Evolutionary conservation across 2,888 invertebrate species (phyloP).

Genomic region (Mesodorylaimus sp.): DNA sequence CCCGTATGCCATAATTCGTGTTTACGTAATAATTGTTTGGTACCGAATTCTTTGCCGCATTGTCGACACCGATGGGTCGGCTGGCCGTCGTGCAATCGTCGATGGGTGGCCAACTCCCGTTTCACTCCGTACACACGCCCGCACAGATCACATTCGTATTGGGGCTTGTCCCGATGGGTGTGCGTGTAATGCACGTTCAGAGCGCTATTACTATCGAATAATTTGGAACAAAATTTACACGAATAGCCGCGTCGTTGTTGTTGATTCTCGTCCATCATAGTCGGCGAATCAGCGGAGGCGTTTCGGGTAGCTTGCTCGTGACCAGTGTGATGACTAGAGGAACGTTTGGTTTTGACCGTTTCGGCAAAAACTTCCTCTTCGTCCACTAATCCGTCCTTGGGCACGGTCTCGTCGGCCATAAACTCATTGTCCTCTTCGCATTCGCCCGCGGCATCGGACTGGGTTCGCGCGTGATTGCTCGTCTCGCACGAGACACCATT

Average conservation of each 20-base stretch:
- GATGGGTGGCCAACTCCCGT: constrained; percentile 31
- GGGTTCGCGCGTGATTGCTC: neutral
- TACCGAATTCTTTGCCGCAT: constrained; percentile 35
- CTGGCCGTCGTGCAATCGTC: constrained; percentile 31
- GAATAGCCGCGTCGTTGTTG: constrained; percentile 4
- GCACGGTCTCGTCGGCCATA: neutral
- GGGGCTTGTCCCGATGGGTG: constrained; percentile 27
- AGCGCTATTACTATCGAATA: constrained; percentile 12
- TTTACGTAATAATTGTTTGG: constrained; percentile 32
- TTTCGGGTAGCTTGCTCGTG: neutral
- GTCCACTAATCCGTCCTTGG: too few relatives aligned
- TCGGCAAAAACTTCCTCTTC: too few relatives aligned
- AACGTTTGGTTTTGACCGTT: too few relatives aligned
- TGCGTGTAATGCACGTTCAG: constrained; percentile 25
- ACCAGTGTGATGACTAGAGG: too few relatives aligned
- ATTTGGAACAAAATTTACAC: constrained; percentile 15
- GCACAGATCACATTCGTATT: constrained; percentile 31
- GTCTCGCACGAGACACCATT: too few relatives aligned
- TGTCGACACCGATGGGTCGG: constrained; percentile 30
- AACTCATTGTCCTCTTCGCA: neutral
- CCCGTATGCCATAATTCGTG: constrained; percentile 35
- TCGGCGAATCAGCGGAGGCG: neutral
- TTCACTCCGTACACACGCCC: constrained; percentile 30
- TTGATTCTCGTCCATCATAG: neutral
- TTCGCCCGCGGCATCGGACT: neutral